Percentiles rank a stretch among this genome's conserved stretches.
phyloP scores from a whole-genome alignment of 1,140 invertebrate genomes.

The Ridgeia piscesae region DNA sequence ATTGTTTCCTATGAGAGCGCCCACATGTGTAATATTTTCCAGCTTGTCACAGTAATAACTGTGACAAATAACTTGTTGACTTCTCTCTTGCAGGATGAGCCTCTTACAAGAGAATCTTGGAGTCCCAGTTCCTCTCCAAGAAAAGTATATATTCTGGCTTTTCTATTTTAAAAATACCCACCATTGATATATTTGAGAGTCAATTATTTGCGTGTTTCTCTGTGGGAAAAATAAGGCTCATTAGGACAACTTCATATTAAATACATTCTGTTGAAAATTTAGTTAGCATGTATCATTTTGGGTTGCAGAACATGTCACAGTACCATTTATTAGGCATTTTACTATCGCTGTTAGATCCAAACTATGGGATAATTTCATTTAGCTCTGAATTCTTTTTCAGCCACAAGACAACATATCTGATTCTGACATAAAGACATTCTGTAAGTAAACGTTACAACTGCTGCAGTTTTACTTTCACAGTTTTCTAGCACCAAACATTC shows the following conservation, averaged over 20 bases:
- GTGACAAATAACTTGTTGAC: not conserved
- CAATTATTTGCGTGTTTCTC: not conserved
- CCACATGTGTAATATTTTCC: not conserved
- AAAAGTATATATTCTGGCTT: conserved; percentile 9
- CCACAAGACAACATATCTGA: conserved; percentile 74
- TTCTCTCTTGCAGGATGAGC: conserved; percentile 24
- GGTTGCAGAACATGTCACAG: too few species aligned
- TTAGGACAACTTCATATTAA: not conserved
- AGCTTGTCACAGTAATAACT: not conserved
- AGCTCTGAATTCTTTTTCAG: conserved; percentile 46
- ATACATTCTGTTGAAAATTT: too few species aligned
- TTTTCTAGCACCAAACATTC: too few species aligned
- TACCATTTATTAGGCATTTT: too few species aligned
- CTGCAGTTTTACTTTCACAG: not conserved
- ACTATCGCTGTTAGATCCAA: too few species aligned
- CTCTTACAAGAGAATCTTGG: conserved; percentile 17
- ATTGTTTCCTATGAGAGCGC: not conserved
- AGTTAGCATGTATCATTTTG: too few species aligned
- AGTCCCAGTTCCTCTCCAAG: conserved; percentile 28
- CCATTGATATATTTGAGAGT: too few species aligned
- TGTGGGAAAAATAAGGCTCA: not conserved
- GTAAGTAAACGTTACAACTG: conserved; percentile 30
- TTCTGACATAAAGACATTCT: conserved; percentile 72
- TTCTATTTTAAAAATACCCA: not conserved
- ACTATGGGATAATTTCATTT: not conserved